Evolutionary conservation across 2,113 vertebrate genomes (phyloP).

Genomic region (Octodon degus): DNA sequence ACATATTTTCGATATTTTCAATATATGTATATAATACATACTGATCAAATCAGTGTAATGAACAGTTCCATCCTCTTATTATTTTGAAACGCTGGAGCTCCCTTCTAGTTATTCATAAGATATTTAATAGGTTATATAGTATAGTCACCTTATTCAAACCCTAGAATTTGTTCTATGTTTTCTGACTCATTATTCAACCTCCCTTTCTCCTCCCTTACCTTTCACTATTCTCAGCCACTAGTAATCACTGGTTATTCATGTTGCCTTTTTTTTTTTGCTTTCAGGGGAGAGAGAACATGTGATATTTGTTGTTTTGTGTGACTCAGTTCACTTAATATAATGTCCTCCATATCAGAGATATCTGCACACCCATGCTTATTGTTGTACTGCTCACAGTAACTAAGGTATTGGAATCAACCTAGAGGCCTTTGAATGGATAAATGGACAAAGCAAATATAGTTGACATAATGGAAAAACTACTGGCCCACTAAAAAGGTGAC

Average conservation of each 20-base stretch:
- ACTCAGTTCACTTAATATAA: neutral
- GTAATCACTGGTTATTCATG: neutral
- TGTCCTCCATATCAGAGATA: neutral
- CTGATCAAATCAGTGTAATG: neutral
- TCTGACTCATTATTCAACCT: neutral
- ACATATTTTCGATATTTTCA: neutral
- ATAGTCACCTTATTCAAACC: neutral
- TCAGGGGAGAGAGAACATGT: neutral
- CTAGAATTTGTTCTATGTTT: neutral
- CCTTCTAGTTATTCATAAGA: neutral
- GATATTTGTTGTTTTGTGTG: neutral
- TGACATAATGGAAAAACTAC: neutral
- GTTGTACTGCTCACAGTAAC: neutral
- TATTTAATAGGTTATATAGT: neutral
- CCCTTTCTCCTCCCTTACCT: neutral
- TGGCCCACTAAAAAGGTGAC: neutral
- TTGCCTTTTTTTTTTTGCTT: neutral
- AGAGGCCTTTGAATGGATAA: neutral
- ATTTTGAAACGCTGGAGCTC: neutral
- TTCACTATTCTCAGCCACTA: neutral
- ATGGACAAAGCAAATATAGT: neutral
- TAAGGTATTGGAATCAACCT: neutral
- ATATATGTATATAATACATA: neutral
- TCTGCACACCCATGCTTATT: neutral
- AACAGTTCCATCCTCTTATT: neutral